These are phyloP conservation scores for Amia ocellicauda DNA, from an alignment of 2,113 vertebrate species.

Conservation along the genomic window DNA sequence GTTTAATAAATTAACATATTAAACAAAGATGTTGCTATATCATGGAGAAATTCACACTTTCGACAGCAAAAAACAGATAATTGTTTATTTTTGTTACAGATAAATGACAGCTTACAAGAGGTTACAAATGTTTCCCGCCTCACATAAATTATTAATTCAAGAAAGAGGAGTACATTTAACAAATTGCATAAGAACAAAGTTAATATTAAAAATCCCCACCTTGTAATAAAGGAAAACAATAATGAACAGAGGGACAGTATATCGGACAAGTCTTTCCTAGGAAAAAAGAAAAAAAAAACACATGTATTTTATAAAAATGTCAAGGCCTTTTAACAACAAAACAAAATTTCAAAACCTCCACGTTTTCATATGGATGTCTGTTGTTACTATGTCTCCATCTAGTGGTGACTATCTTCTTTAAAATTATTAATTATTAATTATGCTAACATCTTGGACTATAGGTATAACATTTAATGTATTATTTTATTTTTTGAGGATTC, in stretches of 20 bases:
- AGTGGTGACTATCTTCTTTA: slow-evolving; percentile 64
- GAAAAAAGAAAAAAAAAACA: slow-evolving; percentile 30
- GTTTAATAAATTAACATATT: background rate
- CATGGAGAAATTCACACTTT: slow-evolving; percentile 2
- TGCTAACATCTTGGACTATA: too few relatives aligned
- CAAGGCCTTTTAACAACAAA: slow-evolving; percentile 16
- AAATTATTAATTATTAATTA: too few relatives aligned
- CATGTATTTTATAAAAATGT: slow-evolving; percentile 10
- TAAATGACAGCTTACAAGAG: too few relatives aligned
- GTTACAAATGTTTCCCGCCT: too few relatives aligned
- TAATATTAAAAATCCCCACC: too few relatives aligned
- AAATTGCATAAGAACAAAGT: too few relatives aligned
- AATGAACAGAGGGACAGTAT: slow-evolving; percentile 66
- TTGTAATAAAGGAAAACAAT: slow-evolving; percentile 81
- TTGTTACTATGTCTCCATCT: slow-evolving; percentile 72
- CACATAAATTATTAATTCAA: too few relatives aligned
- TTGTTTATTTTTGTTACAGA: too few relatives aligned
- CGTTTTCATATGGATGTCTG: slow-evolving; percentile 3
- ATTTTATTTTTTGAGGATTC: too few relatives aligned
- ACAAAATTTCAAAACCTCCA: background rate
- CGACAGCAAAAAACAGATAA: slow-evolving; percentile 13
- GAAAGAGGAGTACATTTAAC: too few relatives aligned
- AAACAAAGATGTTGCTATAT: background rate
- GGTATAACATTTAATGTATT: too few relatives aligned
- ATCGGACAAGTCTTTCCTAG: slow-evolving; percentile 75